A percentile compares a stretch with the other conserved stretches of the same genome.
Conservation (phyloP, 2,888 invertebrate genomes). For the Andrena dorsata region DNA sequence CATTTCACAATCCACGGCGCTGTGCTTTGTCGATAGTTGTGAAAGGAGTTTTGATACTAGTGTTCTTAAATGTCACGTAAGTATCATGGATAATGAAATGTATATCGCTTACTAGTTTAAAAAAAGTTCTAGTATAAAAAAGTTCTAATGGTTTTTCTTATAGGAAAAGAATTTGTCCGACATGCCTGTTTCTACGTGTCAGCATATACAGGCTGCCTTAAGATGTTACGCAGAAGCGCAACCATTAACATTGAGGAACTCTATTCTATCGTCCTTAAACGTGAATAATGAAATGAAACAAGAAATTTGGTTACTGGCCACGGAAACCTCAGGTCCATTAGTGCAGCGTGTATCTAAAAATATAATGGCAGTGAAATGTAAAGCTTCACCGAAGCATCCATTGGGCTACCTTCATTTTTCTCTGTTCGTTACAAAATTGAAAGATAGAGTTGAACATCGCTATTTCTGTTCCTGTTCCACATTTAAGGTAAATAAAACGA, state of each 20-base stretch:
- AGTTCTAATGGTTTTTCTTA: conserved; percentile 42
- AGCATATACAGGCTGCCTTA: conserved; percentile 89
- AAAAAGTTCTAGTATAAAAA: background rate
- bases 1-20: conserved; percentile 84
- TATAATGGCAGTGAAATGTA: conserved; percentile 90
- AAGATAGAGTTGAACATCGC: conserved; percentile 86
- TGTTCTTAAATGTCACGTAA: conserved; percentile 86
- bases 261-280: conserved; percentile 87
- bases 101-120: background rate
- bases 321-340: conserved; percentile 88
- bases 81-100: conserved; percentile 47
- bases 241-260: conserved; percentile 87
- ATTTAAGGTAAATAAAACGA: conserved; percentile 84
- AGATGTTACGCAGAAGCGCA: conserved; percentile 88
- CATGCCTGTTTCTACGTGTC: conserved; percentile 84
- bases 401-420: conserved; percentile 90
- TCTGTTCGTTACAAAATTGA: conserved; percentile 86
- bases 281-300: conserved; percentile 87
- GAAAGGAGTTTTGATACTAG: conserved; percentile 86
- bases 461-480: conserved; percentile 87
- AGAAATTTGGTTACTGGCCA: conserved; percentile 87
- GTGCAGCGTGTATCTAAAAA: conserved; percentile 90
- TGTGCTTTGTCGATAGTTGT: conserved; percentile 88
- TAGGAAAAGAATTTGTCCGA: conserved; percentile 80
- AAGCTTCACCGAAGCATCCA: conserved; percentile 88